Percentiles rank a stretch among this genome's conserved stretches.
phyloP scores from a whole-genome alignment of 2,888 invertebrate genomes.

The Esperia sulphurella region DNA sequence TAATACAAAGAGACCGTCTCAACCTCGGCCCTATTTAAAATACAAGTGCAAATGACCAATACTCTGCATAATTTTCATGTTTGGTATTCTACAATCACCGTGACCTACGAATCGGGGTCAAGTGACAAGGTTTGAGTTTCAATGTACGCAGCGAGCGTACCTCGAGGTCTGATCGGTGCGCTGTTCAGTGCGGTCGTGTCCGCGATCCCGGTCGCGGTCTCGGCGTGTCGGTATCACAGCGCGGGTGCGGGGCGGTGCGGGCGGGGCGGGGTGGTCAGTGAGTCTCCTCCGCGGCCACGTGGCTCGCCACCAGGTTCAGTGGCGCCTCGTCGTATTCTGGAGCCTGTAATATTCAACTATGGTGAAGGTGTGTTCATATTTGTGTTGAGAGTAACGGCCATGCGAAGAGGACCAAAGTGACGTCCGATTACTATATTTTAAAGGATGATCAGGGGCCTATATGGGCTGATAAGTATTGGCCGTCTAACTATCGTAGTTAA shows the following conservation, averaged over 20 bases:
- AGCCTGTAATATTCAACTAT: slow-evolving; percentile 19
- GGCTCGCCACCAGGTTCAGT: slow-evolving; percentile 84
- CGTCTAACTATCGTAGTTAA: too few relatives aligned
- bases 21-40: background rate
- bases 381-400: too few relatives aligned
- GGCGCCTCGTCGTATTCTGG: slow-evolving; percentile 81
- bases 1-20: too few relatives aligned
- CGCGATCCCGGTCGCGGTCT: slow-evolving; percentile 4
- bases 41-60: too few relatives aligned
- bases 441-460: too few relatives aligned
- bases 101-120: slow-evolving; percentile 3
- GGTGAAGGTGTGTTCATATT: background rate
- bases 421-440: too few relatives aligned
- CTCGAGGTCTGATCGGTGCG: slow-evolving; percentile 3
- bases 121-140: background rate
- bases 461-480: too few relatives aligned
- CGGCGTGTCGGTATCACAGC: slow-evolving; percentile 14
- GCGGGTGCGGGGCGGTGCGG: slow-evolving; percentile 8
- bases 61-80: too few relatives aligned
- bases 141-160: background rate
- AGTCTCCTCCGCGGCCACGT: slow-evolving; percentile 82
- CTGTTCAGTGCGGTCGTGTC: slow-evolving; percentile 2
- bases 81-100: too few relatives aligned
- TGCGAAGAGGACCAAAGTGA: too few relatives aligned
- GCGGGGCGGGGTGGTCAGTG: slow-evolving; percentile 46